Conservation (phyloP, 1,140 invertebrate genomes). For the Drosophila virilis region DNA sequence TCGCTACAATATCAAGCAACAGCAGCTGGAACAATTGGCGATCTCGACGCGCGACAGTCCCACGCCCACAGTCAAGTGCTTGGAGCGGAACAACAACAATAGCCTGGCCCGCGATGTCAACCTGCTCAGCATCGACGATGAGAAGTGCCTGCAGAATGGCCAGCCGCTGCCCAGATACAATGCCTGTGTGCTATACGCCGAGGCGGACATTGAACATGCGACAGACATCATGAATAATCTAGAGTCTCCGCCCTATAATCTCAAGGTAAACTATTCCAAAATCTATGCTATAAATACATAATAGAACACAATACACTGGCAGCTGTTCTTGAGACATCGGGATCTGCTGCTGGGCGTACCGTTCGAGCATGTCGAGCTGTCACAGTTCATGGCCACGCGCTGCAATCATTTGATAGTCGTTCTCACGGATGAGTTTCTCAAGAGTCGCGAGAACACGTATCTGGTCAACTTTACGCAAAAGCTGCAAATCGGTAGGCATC, state of each 20-base stretch:
- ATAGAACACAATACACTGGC: neutral
- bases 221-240: slow-evolving; percentile 87
- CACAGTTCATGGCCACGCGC: slow-evolving; percentile 89
- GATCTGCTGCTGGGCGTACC: slow-evolving; percentile 87
- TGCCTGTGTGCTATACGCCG: slow-evolving; percentile 89
- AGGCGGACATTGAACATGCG: slow-evolving; percentile 88
- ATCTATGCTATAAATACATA: neutral
- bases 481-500: slow-evolving; percentile 86
- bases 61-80: slow-evolving; percentile 38
- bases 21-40: slow-evolving; percentile 61
- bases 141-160: slow-evolving; percentile 85
- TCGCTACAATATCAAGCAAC: slow-evolving; percentile 49
- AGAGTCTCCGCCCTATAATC: slow-evolving; percentile 85
- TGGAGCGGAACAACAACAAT: slow-evolving; percentile 63
- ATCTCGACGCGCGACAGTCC: slow-evolving; percentile 35
- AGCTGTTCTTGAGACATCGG: slow-evolving; percentile 89
- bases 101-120: slow-evolving; percentile 52
- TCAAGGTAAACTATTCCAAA: slow-evolving; percentile 85
- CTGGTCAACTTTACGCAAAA: slow-evolving; percentile 90
- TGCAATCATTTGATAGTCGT: slow-evolving; percentile 90
- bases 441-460: slow-evolving; percentile 89
- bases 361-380: slow-evolving; percentile 89
- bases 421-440: slow-evolving; percentile 89
- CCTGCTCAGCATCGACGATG: slow-evolving; percentile 60
- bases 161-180: slow-evolving; percentile 87